Evolutionary conservation across 2,113 vertebrate genomes (phyloP).

Genomic region (Protobothrops flavoviridis): DNA sequence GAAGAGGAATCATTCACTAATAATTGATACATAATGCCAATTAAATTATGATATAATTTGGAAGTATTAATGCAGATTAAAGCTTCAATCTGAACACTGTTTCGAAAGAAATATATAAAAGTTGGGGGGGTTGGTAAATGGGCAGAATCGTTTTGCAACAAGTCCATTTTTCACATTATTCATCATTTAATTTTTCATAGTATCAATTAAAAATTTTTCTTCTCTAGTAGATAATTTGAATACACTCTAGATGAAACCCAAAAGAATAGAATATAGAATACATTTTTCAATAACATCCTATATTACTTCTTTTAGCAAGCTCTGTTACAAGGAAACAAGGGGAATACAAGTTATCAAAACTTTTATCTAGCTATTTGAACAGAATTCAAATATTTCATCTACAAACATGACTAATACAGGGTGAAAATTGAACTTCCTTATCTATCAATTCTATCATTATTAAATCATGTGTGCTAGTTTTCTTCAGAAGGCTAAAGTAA

Average conservation of each 20-base stretch:
- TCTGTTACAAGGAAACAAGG: background rate
- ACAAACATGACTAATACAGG: background rate
- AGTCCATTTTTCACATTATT: background rate
- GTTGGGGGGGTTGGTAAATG: background rate
- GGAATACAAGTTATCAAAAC: background rate
- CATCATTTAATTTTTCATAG: background rate
- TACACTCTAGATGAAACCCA: background rate
- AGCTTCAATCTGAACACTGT: background rate
- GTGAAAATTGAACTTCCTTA: background rate
- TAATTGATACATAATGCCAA: background rate
- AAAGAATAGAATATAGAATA: background rate
- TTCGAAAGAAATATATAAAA: background rate
- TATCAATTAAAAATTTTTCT: background rate
- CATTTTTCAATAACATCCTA: background rate
- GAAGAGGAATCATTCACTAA: background rate
- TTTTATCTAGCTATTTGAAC: background rate
- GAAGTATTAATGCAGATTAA: background rate
- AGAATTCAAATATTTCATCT: background rate
- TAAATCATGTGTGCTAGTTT: background rate
- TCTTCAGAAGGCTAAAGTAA: background rate
- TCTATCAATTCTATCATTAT: background rate
- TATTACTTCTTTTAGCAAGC: background rate
- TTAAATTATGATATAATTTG: background rate
- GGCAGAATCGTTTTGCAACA: background rate
- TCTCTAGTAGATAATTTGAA: background rate